A percentile compares a stretch with the other conserved stretches of the same genome.
Evolutionary conservation across 1,140 invertebrate species (phyloP).

Genomic region (Marisa cornuarietis): DNA sequence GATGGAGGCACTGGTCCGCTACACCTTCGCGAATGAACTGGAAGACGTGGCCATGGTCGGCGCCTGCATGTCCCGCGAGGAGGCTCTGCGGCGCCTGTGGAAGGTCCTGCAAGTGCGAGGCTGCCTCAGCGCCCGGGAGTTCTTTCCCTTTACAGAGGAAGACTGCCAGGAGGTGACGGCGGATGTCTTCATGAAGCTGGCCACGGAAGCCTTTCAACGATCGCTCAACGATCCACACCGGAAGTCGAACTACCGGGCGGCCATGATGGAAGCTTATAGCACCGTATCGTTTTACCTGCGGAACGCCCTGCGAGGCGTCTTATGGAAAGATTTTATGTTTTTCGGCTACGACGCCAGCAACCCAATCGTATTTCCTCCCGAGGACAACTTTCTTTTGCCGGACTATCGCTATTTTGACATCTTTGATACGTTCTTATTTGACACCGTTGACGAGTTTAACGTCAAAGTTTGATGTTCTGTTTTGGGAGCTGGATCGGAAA

Average conservation of each 20-base stretch:
- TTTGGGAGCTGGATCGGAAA: too few relatives aligned
- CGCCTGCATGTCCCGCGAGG: not conserved
- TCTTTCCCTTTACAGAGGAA: not conserved
- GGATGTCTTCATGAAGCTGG: not conserved
- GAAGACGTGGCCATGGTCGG: too few relatives aligned
- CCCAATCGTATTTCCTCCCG: not conserved
- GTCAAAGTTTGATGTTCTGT: too few relatives aligned
- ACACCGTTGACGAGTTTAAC: not conserved
- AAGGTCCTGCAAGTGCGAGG: conserved; percentile 1
- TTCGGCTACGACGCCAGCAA: not conserved
- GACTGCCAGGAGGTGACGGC: not conserved
- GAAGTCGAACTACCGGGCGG: not conserved
- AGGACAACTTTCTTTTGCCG: not conserved
- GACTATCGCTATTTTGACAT: conserved; percentile 15
- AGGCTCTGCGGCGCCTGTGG: not conserved
- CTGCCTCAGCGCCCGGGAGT: not conserved
- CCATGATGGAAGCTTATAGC: conserved; percentile 1
- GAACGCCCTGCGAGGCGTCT: not conserved
- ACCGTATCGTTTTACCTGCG: not conserved
- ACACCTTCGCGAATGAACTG: not conserved
- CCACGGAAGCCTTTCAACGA: not conserved
- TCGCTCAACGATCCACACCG: not conserved
- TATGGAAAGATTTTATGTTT: conserved; percentile 3
- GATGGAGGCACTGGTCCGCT: conserved; percentile 7
- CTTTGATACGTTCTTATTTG: conserved; percentile 2